Evolutionary conservation across 1,140 invertebrate species (phyloP).

Genomic region (Carposina sasakii): DNA sequence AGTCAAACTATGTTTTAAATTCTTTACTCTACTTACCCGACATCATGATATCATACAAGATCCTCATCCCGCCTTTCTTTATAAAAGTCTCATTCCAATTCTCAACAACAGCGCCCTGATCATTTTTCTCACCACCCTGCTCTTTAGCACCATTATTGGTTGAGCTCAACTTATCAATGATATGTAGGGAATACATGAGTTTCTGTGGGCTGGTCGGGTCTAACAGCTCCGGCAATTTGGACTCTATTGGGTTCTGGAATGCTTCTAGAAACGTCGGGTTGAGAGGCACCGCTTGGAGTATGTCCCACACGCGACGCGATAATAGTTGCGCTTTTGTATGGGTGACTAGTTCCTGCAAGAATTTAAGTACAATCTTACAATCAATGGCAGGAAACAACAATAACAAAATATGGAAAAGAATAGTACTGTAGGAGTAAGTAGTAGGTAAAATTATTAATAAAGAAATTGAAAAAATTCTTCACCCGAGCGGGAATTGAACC

Average conservation of each 20-base stretch:
- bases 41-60: slow-evolving; percentile 94
- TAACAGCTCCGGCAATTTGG: slow-evolving; percentile 81
- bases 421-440: too few relatives aligned
- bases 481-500: too few relatives aligned
- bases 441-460: too few relatives aligned
- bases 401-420: too few relatives aligned
- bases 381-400: too few relatives aligned
- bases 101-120: slow-evolving; percentile 54
- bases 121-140: slow-evolving; percentile 51
- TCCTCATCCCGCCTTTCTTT: slow-evolving; percentile 86
- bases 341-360: slow-evolving; percentile 80
- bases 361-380: background rate
- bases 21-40: slow-evolving; percentile 75
- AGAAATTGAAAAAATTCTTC: too few relatives aligned
- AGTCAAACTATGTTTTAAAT: too few relatives aligned
- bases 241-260: slow-evolving; percentile 82
- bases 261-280: slow-evolving; percentile 88
- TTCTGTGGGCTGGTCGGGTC: slow-evolving; percentile 93
- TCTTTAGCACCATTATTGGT: slow-evolving; percentile 45
- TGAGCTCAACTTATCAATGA: slow-evolving; percentile 81
- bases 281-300: slow-evolving; percentile 91
- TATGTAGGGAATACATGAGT: slow-evolving; percentile 95
- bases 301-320: slow-evolving; percentile 94
- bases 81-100: slow-evolving; percentile 87
- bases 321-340: slow-evolving; percentile 93